These are phyloP conservation scores for Parotia lawesii DNA, from an alignment of 2,113 vertebrate species.

Conservation along the genomic window DNA sequence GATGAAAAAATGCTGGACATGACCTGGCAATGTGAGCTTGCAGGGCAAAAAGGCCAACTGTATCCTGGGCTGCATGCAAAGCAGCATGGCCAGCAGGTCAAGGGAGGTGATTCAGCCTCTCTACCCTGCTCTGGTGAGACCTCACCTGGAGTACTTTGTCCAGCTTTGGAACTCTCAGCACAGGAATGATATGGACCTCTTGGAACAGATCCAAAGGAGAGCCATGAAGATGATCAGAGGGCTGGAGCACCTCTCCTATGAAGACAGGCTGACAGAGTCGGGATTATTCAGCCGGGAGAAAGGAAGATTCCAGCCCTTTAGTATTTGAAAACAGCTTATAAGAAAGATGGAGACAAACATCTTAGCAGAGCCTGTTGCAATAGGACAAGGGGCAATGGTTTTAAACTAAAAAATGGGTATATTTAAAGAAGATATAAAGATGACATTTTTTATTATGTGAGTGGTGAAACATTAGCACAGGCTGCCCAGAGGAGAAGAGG, in stretches of 20 bases:
- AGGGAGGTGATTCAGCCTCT: background rate
- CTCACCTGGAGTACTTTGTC: background rate
- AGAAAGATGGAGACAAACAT: background rate
- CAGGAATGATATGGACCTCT: background rate
- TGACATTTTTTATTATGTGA: background rate
- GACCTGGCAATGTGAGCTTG: background rate
- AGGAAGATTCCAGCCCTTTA: background rate
- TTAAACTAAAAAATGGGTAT: background rate
- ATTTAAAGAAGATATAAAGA: background rate
- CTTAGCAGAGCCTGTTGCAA: background rate
- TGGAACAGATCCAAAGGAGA: background rate
- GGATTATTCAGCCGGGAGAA: background rate
- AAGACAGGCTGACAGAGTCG: background rate
- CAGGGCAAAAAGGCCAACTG: rapidly evolving
- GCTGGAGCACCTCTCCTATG: background rate
- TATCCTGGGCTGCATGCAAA: background rate
- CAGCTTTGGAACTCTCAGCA: background rate
- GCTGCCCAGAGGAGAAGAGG: background rate
- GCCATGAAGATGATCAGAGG: background rate
- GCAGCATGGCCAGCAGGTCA: background rate
- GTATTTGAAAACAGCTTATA: background rate
- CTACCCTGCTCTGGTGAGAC: background rate
- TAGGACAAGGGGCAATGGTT: background rate
- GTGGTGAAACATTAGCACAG: background rate
- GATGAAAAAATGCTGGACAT: background rate